phyloP scores from a whole-genome alignment of 2,113 vertebrate genomes.

The Hemiscyllium ocellatum region DNA sequence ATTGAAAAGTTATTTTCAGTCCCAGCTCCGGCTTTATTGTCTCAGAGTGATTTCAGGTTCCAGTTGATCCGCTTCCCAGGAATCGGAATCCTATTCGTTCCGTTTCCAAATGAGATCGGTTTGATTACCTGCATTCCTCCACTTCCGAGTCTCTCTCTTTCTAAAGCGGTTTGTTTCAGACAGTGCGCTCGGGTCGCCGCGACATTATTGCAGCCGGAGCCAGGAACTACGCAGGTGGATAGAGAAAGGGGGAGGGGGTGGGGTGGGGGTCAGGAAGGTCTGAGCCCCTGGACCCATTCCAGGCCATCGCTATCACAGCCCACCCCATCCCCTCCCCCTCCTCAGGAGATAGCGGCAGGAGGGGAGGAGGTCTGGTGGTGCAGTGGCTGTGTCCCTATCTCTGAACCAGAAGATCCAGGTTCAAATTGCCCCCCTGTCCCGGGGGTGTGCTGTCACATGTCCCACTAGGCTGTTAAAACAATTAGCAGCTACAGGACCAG shows the following conservation, averaged over 20 bases:
- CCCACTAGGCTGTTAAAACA: no score
- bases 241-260: neutral
- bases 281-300: constrained; percentile 45
- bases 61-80: neutral
- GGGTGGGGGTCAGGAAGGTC: neutral
- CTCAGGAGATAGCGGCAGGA: no score
- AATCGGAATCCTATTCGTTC: neutral
- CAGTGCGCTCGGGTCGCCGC: neutral
- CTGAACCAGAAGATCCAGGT: no score
- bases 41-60: neutral
- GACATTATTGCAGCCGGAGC: no score
- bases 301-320: neutral
- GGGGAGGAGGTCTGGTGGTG: no score
- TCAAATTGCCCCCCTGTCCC: no score
- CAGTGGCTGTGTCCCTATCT: no score
- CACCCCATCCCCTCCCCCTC: no score
- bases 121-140: neutral
- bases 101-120: neutral
- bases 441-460: no score
- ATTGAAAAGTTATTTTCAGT: neutral
- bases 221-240: neutral
- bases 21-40: no score
- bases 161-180: neutral
- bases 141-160: neutral
- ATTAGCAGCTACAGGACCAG: no score